These are phyloP conservation scores for Oxygymnocypris stewartii DNA, from an alignment of 2,113 vertebrate species.

Conservation along the genomic window DNA sequence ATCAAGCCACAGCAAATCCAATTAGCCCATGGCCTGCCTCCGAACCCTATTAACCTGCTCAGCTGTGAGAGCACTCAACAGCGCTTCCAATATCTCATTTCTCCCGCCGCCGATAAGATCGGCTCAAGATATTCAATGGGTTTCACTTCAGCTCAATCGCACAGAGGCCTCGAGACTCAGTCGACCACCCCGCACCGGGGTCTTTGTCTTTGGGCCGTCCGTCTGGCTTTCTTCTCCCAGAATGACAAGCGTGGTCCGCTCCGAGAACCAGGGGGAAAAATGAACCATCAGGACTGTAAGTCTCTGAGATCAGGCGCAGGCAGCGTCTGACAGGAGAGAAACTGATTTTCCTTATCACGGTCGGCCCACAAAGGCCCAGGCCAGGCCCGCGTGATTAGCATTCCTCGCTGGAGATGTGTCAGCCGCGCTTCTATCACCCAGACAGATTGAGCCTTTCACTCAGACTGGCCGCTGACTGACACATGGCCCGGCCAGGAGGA, in stretches of 20 bases:
- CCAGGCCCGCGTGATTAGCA: slow-evolving; percentile 91
- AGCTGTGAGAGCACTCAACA: slow-evolving; percentile 86
- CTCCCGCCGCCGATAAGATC: slow-evolving; percentile 92
- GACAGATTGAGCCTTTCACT: slow-evolving; percentile 99
- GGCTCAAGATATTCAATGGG: slow-evolving; percentile 88
- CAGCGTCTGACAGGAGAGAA: slow-evolving; percentile 83
- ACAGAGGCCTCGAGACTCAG: slow-evolving; percentile 73
- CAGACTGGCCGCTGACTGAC: slow-evolving; percentile 94
- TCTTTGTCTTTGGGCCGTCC: slow-evolving; percentile 39
- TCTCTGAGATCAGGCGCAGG: slow-evolving; percentile 79
- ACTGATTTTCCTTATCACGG: slow-evolving; percentile 95
- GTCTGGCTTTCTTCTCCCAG: neutral
- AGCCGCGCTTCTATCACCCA: slow-evolving; percentile 94
- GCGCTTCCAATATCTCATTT: slow-evolving; percentile 99
- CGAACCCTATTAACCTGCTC: slow-evolving; percentile 96
- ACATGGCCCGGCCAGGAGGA: slow-evolving; percentile 96
- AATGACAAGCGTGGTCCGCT: neutral
- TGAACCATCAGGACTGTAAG: slow-evolving; percentile 78
- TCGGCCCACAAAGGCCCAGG: slow-evolving; percentile 95
- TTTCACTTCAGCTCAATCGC: slow-evolving; percentile 83
- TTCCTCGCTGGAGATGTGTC: slow-evolving; percentile 86
- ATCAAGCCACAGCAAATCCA: slow-evolving; percentile 95
- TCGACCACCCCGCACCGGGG: slow-evolving; percentile 52
- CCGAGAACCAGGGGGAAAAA: neutral
- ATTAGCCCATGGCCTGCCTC: slow-evolving; percentile 93